A percentile compares a stretch with the other conserved stretches of the same genome.
phyloP scores from a whole-genome alignment of 2,888 invertebrate genomes.

The Macrophya alboannulata region DNA sequence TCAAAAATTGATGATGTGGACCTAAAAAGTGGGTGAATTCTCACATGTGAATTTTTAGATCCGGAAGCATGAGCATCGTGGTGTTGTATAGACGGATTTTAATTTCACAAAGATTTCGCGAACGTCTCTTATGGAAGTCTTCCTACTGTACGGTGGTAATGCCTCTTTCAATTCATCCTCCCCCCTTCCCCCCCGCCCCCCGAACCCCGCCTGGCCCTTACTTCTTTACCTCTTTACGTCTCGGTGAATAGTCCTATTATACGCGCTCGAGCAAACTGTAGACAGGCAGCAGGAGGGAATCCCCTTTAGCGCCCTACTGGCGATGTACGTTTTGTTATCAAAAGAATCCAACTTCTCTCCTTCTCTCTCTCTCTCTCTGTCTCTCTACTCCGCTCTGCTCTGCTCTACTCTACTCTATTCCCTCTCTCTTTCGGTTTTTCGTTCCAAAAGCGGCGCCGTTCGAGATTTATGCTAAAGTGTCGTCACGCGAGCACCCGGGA shows the following conservation, averaged over 20 bases:
- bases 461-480: slow-evolving; percentile 65
- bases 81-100: background rate
- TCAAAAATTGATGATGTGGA: background rate
- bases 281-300: slow-evolving; percentile 23
- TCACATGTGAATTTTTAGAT: background rate
- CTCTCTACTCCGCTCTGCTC: slow-evolving; percentile 3
- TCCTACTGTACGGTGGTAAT: slow-evolving; percentile 56
- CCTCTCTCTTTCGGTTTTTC: slow-evolving; percentile 27
- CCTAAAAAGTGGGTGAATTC: background rate
- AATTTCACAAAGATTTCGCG: slow-evolving; percentile 27
- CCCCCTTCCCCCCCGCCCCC: background rate
- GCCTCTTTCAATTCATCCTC: slow-evolving; percentile 65
- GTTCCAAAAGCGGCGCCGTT: slow-evolving; percentile 28
- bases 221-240: slow-evolving; percentile 59
- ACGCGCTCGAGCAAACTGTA: slow-evolving; percentile 56
- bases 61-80: slow-evolving; percentile 2
- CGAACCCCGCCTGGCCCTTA: too few relatives aligned
- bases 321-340: slow-evolving; percentile 63
- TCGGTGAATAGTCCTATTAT: slow-evolving; percentile 61
- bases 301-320: slow-evolving; percentile 16
- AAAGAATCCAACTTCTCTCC: slow-evolving; percentile 62
- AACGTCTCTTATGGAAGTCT: slow-evolving; percentile 1
- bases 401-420: slow-evolving; percentile 8
- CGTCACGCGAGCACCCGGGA: slow-evolving; percentile 59
- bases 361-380: slow-evolving; percentile 56